Conservation (phyloP, 2,888 invertebrate species). For the Sinotaia quadrata region DNA sequence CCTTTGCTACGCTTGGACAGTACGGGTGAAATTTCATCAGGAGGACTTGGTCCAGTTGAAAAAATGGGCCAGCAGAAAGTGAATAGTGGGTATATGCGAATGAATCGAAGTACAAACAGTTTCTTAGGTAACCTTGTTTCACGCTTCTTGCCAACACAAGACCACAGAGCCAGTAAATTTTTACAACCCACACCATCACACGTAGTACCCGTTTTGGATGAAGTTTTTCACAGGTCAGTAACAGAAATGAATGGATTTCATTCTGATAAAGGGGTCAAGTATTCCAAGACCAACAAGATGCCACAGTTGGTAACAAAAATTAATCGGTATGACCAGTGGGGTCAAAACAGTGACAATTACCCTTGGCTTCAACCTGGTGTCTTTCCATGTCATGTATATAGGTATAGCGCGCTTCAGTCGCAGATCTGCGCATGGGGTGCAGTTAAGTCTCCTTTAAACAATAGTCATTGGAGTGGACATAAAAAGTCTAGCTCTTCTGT, state of each 20-base stretch:
- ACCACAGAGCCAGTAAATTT: not conserved
- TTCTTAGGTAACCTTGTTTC: not conserved
- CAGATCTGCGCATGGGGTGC: too few relatives aligned
- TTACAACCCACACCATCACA: too few relatives aligned
- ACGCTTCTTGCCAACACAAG: not conserved
- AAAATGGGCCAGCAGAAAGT: constrained; percentile 6
- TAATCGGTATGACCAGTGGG: constrained; percentile 11
- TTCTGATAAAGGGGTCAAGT: too few relatives aligned
- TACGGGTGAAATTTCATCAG: constrained; percentile 48
- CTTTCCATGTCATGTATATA: constrained; percentile 21
- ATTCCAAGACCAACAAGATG: too few relatives aligned
- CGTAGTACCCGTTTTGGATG: too few relatives aligned
- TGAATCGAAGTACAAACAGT: not conserved
- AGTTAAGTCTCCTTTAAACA: not conserved
- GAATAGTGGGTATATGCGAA: too few relatives aligned
- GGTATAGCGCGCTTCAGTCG: too few relatives aligned
- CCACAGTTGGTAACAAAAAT: not conserved
- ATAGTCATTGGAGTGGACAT: not conserved
- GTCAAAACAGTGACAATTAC: not conserved
- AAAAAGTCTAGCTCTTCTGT: not conserved
- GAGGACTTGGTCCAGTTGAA: constrained; percentile 3
- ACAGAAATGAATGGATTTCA: too few relatives aligned
- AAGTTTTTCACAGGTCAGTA: too few relatives aligned
- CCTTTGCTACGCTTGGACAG: constrained; percentile 48
- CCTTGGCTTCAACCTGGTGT: constrained; percentile 11